These are phyloP conservation scores for Abrostola triplasia DNA, from an alignment of 2,888 invertebrate genomes.

Conservation along the genomic window DNA sequence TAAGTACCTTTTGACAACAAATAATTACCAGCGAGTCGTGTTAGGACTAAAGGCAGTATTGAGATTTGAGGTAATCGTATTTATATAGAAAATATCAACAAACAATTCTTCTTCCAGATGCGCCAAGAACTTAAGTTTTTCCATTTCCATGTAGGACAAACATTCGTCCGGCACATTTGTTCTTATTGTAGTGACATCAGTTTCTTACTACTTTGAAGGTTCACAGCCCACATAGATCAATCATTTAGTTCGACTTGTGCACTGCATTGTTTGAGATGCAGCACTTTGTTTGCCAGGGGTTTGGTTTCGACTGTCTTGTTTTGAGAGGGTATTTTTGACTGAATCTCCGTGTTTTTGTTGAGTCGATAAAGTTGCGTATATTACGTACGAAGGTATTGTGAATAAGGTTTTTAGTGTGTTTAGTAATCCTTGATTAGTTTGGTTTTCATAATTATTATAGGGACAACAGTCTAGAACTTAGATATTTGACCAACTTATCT, in stretches of 20 bases:
- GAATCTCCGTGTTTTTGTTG: no score
- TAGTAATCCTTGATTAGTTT: no score
- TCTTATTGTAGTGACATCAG: constrained; percentile 18
- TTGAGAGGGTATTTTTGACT: neutral
- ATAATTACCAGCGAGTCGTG: no score
- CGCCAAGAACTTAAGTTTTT: neutral
- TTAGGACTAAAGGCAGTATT: no score
- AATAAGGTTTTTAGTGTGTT: no score
- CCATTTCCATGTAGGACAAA: neutral
- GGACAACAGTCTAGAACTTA: no score
- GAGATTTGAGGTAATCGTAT: no score
- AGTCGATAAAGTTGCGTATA: neutral
- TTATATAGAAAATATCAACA: no score
- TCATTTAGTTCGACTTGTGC: constrained; percentile 22
- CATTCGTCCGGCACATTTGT: constrained; percentile 14
- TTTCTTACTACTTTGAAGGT: constrained; percentile 3
- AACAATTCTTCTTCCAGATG: neutral
- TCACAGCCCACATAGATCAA: constrained; percentile 15
- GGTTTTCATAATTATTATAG: no score
- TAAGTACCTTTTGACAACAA: no score
- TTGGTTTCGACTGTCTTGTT: neutral
- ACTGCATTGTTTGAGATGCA: constrained; percentile 7
- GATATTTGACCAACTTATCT: no score
- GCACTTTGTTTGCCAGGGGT: neutral
- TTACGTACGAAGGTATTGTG: no score